These are phyloP conservation scores for Rhinopomastus cyanomelas DNA, from an alignment of 2,113 vertebrate species.

Conservation along the genomic window DNA sequence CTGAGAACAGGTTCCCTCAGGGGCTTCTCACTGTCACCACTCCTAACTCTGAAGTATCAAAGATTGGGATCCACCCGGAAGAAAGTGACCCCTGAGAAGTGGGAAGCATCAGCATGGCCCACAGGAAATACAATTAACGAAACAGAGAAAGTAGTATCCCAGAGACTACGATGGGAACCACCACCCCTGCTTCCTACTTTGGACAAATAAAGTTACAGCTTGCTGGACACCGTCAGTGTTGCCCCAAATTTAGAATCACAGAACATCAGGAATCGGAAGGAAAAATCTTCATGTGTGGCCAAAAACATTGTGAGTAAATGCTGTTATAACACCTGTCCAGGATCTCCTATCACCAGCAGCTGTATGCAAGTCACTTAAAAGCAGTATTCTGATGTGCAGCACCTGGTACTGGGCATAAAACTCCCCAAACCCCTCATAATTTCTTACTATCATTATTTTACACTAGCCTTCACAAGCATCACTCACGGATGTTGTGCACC, in stretches of 20 bases:
- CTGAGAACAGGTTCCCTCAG: neutral
- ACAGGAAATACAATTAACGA: neutral
- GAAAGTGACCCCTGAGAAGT: neutral
- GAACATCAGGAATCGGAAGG: neutral
- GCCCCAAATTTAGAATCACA: neutral
- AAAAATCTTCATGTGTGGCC: neutral
- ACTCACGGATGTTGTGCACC: neutral
- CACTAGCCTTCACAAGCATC: neutral
- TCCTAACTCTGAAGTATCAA: neutral
- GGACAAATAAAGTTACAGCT: neutral
- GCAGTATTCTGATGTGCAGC: accelerated
- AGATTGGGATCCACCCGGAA: neutral
- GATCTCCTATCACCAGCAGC: neutral
- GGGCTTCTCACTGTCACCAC: neutral
- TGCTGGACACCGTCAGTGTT: neutral
- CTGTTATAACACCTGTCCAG: neutral
- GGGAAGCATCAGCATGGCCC: neutral
- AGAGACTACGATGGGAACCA: neutral
- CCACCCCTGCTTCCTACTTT: neutral
- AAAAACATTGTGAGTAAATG: neutral
- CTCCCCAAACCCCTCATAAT: neutral
- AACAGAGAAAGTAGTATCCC: neutral
- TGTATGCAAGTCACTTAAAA: neutral
- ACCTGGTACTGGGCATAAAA: neutral
- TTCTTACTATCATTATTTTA: neutral